phyloP scores from a whole-genome alignment of 92 coral and sea anemone genomes.

The Actinernus sp. region DNA sequence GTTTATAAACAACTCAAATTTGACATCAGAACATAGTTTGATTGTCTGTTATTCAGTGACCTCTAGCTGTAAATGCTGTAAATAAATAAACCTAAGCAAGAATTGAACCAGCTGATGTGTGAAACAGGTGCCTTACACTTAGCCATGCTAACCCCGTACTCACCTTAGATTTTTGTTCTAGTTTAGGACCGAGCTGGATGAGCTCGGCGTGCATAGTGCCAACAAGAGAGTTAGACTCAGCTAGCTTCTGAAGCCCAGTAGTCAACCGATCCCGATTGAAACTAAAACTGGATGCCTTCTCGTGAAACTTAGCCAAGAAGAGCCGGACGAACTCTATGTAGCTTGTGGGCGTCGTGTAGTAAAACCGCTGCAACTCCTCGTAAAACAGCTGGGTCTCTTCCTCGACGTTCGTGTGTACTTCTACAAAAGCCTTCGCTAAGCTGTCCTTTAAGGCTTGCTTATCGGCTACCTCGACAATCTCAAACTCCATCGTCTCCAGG shows the following conservation, averaged over 20 bases:
- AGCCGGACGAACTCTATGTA: conserved; percentile 92
- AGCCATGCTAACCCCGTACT: too few species aligned
- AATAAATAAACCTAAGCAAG: too few species aligned
- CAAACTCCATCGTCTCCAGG: conserved; percentile 70
- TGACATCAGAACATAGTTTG: too few species aligned
- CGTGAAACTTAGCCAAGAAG: conserved; percentile 63
- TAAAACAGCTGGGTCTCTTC: conserved; percentile 74
- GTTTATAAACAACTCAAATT: too few species aligned
- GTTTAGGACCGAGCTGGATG: conserved; percentile 84
- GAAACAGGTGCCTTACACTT: too few species aligned
- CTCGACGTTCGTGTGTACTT: conserved; percentile 80
- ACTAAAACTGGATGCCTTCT: conserved; percentile 71
- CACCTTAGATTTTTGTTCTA: conserved; percentile 87
- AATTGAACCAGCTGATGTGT: too few species aligned
- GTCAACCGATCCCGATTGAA: conserved; percentile 75
- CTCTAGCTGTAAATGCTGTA: too few species aligned
- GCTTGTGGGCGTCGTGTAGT: conserved; percentile 92
- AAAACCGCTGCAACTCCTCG: conserved; percentile 78
- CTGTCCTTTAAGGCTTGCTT: conserved; percentile 28
- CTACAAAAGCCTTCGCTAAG: conserved; percentile 67
- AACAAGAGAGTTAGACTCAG: conserved; percentile 83
- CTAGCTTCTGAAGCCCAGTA: conserved; percentile 83
- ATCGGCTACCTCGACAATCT: conserved; percentile 34
- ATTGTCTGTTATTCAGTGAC: too few species aligned
- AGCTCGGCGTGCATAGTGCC: conserved; percentile 90